Base-by-base conservation (phyloP, 2,888 invertebrate species). In the Hirudinaria manillensis region DNA sequence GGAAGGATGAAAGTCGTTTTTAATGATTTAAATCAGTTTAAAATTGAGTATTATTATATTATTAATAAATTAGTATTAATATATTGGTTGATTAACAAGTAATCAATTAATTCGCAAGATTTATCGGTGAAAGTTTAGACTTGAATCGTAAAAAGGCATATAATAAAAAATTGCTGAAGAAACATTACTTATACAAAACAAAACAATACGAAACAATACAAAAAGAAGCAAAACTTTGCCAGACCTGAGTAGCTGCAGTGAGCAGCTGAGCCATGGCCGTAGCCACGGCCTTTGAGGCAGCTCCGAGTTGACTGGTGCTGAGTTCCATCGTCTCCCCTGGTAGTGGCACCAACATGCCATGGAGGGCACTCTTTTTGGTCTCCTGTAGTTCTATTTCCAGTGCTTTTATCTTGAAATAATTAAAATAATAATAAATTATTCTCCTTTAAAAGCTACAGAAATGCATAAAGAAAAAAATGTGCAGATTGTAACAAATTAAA, bases 201-300 rank as follows among this genome's bases (percentile, higher is more conserved):
- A 45, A 45, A 45, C 13, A 10, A 45, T 16, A 16, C 13, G 13
- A 45, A 45, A 3, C 13, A 45, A 45, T 45, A 68, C 27, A 13
- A 16, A 27, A 66, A 24, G 10, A 66, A 66, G n/a, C 24, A n/a
- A n/a, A 61, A 68, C 27, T 13, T 32, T 29, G 1, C 21, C 53
- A 29, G 79, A 86, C 86, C 84, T 91, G 91, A 16, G 92, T 89
- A 27, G 93, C 92, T 0, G 93, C 93, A 32, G 93, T 92, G 73
- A 94, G 88, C 76, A 97, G 87, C 82, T 93, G 92, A 7, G 94
- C 92, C 81, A 94, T 89, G 65, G 91, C 89, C 70, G 92, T 90
- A 73, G 92, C 92, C 0, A 94, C 92, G 66, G 90, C 89, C 83
- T 94, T 93, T 74, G 89, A 89, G 70, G 89, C 88, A 51, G 87